Evolutionary conservation across 2,797 vertebrate species (phyloP).

Genomic region (Liasis olivaceus): DNA sequence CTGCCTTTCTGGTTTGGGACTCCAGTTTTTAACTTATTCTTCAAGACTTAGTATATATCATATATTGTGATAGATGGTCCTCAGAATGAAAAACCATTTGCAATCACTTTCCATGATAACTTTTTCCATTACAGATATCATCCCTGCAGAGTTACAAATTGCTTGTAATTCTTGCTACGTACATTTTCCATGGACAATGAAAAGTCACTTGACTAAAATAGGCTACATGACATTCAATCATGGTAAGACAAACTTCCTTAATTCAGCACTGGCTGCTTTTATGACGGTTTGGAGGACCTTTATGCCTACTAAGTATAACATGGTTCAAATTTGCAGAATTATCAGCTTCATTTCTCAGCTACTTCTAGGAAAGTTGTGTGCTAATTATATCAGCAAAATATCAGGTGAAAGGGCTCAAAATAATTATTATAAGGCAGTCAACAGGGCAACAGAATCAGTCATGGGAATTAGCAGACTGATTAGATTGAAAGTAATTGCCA

Average conservation of each 20-base stretch:
- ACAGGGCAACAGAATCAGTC: background rate
- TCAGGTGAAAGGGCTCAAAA: background rate
- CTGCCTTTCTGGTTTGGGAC: background rate
- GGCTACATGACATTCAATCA: slow-evolving; percentile 45
- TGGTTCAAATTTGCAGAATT: background rate
- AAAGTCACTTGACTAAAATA: slow-evolving; percentile 60
- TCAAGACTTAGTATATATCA: background rate
- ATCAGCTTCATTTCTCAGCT: background rate
- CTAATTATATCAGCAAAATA: background rate
- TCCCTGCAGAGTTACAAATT: slow-evolving; percentile 45
- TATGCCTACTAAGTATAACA: background rate
- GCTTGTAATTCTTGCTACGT: slow-evolving; percentile 35
- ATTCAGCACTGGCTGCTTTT: slow-evolving; percentile 19
- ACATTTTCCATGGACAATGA: slow-evolving; percentile 63
- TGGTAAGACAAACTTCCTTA: slow-evolving; percentile 26
- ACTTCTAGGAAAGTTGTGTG: background rate
- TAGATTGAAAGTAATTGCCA: background rate
- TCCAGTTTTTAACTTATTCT: background rate
- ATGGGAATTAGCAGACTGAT: background rate
- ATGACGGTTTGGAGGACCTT: background rate
- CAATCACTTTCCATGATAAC: slow-evolving; percentile 6
- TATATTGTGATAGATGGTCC: background rate
- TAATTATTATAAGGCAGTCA: background rate
- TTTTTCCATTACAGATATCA: background rate
- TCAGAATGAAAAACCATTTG: background rate